A percentile compares a stretch with the other conserved stretches of the same genome.
These are phyloP conservation scores for Himalopsyche kuldschensis DNA, from an alignment of 2,888 invertebrate genomes.

Conservation along the genomic window DNA sequence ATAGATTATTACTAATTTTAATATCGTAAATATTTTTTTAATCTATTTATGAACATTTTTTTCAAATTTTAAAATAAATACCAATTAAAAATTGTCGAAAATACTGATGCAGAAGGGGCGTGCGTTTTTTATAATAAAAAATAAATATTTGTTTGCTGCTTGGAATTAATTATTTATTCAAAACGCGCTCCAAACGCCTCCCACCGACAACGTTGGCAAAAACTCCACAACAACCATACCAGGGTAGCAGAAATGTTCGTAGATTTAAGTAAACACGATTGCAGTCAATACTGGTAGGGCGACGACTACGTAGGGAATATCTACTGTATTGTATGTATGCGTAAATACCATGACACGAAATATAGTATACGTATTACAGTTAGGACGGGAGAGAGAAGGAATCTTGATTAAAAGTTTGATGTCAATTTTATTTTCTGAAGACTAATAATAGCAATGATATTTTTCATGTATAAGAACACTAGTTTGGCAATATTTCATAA, in stretches of 20 bases:
- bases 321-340: neutral
- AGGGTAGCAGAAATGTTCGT: conserved; percentile 29
- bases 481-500: neutral
- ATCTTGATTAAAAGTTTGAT: neutral
- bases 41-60: too few relatives aligned
- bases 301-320: too few relatives aligned
- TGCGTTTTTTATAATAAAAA: too few relatives aligned
- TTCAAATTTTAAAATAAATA: too few relatives aligned
- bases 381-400: conserved; percentile 9
- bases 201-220: conserved; percentile 24
- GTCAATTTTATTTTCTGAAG: too few relatives aligned
- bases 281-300: neutral
- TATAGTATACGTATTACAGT: conserved; percentile 21
- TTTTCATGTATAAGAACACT: neutral
- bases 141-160: neutral
- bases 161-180: conserved; percentile 15
- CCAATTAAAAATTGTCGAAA: too few relatives aligned
- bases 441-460: neutral
- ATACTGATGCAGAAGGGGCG: too few relatives aligned
- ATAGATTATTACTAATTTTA: too few relatives aligned
- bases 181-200: neutral
- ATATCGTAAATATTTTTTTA: too few relatives aligned
- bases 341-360: neutral
- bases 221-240: conserved; percentile 39
- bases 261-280: conserved; percentile 37